Evolutionary conservation across 2,797 vertebrate species (phyloP), one percentile per base, ranked within the genome.

Genomic region (Pangasius krempfi): DNA sequence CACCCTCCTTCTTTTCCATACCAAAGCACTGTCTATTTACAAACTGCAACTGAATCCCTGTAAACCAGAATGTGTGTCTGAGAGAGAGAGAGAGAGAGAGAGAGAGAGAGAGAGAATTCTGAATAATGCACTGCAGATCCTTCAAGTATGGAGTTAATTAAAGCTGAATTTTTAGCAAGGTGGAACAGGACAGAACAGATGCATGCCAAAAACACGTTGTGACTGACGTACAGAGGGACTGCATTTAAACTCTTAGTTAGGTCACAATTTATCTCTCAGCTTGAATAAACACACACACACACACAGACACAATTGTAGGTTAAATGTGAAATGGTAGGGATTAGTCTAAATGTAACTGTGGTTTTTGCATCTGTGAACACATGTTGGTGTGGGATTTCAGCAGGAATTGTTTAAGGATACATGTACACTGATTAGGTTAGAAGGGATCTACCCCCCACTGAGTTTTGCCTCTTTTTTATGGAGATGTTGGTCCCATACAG

Each of bases 391-490:
- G 75, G 78, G 89, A 90, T 90, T 90, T 91, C 87, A 70, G 86
- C 85, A 89, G 84, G 84, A 87, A 92, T 92, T 93, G 90, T 93
- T 91, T 92, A 86, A 76, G 75, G 62, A 88, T 88, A 89, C 7
- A 0, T 40, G 62, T 91, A 88, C 91, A 90, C 75, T 88, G 87
- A 87, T 89, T 90, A 72, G 78, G 66, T 90, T 89, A 22, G 72
- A 89, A 86, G 85, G 86, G 88, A 87, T 91, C 90, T 91, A 75
- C 85, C 85, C 50, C 79, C 60, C 60, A 86, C 88, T 66, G 88
- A 86, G 84, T 85, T 90, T 84, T 70, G 50, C 47, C 85, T 90
- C 81, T 80, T 86, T 58, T 14, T 58, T 16, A 86, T 14, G 84
- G 88, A 66, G 62, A 82, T 81, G 64, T 58, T 80, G 85, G 64